phyloP scores from a whole-genome alignment of 2,888 invertebrate species.

The Monochamus alternatus region DNA sequence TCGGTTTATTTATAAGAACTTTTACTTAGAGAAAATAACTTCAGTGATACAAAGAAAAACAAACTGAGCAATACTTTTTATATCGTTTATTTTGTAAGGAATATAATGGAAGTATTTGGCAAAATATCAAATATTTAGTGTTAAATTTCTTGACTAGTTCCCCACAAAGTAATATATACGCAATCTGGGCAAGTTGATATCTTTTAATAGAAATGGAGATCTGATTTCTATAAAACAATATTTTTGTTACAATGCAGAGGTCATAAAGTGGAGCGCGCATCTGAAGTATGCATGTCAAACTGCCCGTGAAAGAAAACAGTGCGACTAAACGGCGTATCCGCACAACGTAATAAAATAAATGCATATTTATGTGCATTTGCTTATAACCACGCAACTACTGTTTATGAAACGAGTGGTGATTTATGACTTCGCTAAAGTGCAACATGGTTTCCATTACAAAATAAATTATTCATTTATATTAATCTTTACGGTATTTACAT shows the following conservation, averaged over 20 bases:
- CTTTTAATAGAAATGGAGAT: too few species aligned
- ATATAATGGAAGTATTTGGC: too few species aligned
- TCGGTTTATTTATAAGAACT: too few species aligned
- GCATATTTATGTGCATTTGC: slow-evolving; percentile 58
- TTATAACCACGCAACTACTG: slow-evolving; percentile 53
- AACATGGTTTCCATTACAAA: slow-evolving; percentile 39
- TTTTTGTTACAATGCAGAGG: neutral
- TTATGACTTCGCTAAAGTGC: slow-evolving; percentile 44
- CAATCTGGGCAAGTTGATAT: too few species aligned
- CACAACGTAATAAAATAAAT: slow-evolving; percentile 54
- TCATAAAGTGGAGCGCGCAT: neutral
- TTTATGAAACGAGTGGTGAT: slow-evolving; percentile 46
- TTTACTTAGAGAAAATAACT: too few species aligned
- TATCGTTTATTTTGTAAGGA: too few species aligned
- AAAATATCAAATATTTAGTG: too few species aligned
- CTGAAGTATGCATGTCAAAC: neutral
- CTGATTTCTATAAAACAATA: too few species aligned
- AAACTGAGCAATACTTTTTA: too few species aligned
- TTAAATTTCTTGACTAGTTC: too few species aligned
- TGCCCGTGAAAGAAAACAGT: slow-evolving; percentile 14
- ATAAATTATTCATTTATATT: slow-evolving; percentile 42
- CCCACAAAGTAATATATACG: too few species aligned
- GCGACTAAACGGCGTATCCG: slow-evolving; percentile 52
- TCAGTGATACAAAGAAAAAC: too few species aligned
- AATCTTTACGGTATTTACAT: slow-evolving; percentile 18